phyloP scores from a whole-genome alignment of 2,888 invertebrate genomes.

The Drosophila hamatofila region DNA sequence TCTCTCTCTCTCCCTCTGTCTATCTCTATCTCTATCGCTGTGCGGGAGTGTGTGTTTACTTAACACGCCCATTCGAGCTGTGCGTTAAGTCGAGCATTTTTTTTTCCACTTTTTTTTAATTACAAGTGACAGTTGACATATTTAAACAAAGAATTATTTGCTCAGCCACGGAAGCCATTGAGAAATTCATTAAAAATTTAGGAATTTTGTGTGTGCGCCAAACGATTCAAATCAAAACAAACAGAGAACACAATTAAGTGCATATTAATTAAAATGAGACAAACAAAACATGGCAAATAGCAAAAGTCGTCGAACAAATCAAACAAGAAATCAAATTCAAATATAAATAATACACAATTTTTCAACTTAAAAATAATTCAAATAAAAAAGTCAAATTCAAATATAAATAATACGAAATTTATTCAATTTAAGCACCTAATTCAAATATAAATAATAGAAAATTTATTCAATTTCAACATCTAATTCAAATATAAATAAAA shows the following conservation, averaged over 20 bases:
- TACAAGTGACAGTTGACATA: conserved; percentile 6
- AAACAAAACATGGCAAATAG: background rate
- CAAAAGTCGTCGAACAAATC: background rate
- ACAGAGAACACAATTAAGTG: background rate
- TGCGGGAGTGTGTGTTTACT: conserved; percentile 8
- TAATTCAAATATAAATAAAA: too few species aligned
- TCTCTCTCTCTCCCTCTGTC: background rate
- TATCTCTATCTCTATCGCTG: background rate
- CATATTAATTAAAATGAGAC: conserved; percentile 1
- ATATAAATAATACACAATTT: too few species aligned
- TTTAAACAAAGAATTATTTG: conserved; percentile 7
- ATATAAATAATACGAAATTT: too few species aligned
- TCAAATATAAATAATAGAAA: too few species aligned
- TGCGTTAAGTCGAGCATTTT: conserved; percentile 11
- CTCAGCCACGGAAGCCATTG: background rate
- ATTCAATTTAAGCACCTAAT: background rate
- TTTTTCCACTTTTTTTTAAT: conserved; percentile 9
- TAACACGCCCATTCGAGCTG: conserved; percentile 20
- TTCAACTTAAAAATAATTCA: background rate
- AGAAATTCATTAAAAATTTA: conserved; percentile 6
- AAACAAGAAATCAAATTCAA: background rate
- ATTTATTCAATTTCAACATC: too few species aligned
- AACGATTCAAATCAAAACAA: background rate
- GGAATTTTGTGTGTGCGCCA: background rate
- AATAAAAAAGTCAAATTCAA: background rate